Conservation (phyloP, 2,888 invertebrate genomes). For the Cephus pulcher region DNA sequence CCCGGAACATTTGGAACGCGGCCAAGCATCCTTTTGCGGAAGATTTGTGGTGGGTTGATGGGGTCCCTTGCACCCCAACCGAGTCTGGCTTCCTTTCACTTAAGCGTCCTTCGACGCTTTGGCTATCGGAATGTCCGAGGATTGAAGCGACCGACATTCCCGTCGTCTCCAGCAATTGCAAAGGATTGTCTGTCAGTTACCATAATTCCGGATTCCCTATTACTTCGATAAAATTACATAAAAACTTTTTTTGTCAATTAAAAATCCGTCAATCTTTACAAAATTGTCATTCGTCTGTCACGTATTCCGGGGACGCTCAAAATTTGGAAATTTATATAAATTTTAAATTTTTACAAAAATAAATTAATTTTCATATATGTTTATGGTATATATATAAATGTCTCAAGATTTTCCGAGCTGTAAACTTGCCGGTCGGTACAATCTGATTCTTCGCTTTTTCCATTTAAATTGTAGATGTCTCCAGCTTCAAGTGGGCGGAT, state of each 20-base stretch:
- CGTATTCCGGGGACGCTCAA: too few relatives aligned
- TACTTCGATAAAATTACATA: background rate
- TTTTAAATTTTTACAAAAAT: too few relatives aligned
- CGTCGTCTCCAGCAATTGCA: background rate
- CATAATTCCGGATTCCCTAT: background rate
- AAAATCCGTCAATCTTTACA: background rate
- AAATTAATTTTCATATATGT: too few relatives aligned
- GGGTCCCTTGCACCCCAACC: background rate
- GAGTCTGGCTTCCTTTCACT: constrained; percentile 6
- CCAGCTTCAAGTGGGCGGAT: background rate
- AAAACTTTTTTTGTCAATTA: background rate
- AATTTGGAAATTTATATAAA: too few relatives aligned
- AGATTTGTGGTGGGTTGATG: constrained; percentile 4
- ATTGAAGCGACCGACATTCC: background rate
- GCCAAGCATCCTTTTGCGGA: constrained; percentile 5
- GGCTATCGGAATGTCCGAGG: constrained; percentile 1
- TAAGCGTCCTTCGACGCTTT: background rate
- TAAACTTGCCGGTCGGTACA: background rate
- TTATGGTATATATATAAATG: too few relatives aligned
- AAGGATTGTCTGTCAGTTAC: background rate
- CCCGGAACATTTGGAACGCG: background rate
- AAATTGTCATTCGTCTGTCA: too few relatives aligned
- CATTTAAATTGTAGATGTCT: background rate
- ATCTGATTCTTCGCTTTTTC: background rate
- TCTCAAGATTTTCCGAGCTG: background rate